These are phyloP conservation scores for Zeus faber DNA, from an alignment of 2,113 vertebrate genomes.

Conservation along the genomic window DNA sequence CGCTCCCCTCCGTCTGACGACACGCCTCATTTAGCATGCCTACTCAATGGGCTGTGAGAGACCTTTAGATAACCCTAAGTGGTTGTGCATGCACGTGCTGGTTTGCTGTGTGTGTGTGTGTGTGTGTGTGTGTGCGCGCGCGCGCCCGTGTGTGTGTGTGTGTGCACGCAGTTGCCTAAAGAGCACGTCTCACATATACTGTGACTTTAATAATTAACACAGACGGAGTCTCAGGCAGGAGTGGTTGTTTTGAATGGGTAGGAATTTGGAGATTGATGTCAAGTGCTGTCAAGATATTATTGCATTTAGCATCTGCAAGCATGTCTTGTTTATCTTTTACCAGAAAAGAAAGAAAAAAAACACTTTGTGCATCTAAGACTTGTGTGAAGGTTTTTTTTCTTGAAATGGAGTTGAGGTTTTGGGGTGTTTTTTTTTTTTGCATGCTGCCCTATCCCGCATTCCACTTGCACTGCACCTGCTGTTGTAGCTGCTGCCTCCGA, in stretches of 20 bases:
- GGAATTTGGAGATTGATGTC: too few relatives aligned
- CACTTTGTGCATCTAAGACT: conserved; percentile 44
- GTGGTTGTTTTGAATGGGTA: too few relatives aligned
- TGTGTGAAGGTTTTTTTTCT: conserved; percentile 18
- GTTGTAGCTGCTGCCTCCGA: background rate
- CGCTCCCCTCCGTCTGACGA: conserved; percentile 41
- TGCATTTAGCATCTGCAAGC: too few relatives aligned
- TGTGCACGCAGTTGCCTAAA: conserved; percentile 8
- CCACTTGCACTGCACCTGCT: conserved; percentile 39
- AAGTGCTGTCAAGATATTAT: too few relatives aligned
- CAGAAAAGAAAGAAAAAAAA: too few relatives aligned
- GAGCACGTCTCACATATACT: conserved; percentile 38
- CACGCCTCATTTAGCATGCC: conserved; percentile 53
- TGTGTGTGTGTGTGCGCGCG: conserved; percentile 29
- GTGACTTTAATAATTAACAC: conserved; percentile 57
- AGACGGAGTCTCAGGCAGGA: conserved; percentile 13
- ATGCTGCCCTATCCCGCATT: conserved; percentile 39
- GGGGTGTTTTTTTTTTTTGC: too few relatives aligned
- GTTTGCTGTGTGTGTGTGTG: conserved; percentile 35
- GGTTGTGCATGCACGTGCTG: too few relatives aligned
- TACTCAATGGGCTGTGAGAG: conserved; percentile 66
- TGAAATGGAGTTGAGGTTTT: conserved; percentile 20
- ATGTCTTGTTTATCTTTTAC: too few relatives aligned
- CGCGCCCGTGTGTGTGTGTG: conserved; percentile 24
- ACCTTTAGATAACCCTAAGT: conserved; percentile 75